Conservation (phyloP, 1,140 invertebrate genomes). For the Drosophila watanabei region DNA sequence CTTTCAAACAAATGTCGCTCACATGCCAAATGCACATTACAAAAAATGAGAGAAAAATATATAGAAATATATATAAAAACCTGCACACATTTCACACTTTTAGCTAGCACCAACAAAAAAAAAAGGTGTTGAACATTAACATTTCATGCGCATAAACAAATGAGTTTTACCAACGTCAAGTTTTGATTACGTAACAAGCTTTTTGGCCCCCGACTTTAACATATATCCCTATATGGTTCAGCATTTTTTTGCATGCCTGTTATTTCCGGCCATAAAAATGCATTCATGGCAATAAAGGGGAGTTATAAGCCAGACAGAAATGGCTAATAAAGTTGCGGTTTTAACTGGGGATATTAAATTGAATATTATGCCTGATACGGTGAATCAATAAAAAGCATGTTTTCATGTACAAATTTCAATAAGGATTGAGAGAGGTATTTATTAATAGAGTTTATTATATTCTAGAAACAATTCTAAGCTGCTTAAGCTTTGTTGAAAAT, state of each 20-base stretch:
- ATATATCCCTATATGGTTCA: constrained; percentile 1
- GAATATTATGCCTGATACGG: neutral
- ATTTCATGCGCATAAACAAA: constrained; percentile 80
- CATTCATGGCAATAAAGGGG: constrained; percentile 6
- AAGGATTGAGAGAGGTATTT: neutral
- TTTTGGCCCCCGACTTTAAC: constrained; percentile 25
- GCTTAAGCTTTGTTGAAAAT: too few species aligned
- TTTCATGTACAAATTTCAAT: neutral
- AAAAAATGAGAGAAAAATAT: constrained; percentile 1
- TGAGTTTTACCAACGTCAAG: constrained; percentile 69
- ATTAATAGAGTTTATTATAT: neutral
- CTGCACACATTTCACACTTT: constrained; percentile 25
- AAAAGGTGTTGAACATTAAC: constrained; percentile 75
- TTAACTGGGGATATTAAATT: constrained; percentile 15
- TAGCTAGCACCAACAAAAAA: constrained; percentile 10
- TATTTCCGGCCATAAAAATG: constrained; percentile 24
- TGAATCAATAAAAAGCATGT: neutral
- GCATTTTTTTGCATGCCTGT: constrained; percentile 4
- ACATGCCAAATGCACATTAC: constrained; percentile 67
- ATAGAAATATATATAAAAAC: neutral
- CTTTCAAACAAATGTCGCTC: constrained; percentile 81
- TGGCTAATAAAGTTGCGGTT: constrained; percentile 21
- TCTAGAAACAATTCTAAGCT: neutral
- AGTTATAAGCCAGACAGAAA: constrained; percentile 9
- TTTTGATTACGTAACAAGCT: constrained; percentile 77